Base-by-base conservation (phyloP, 2,888 invertebrate genomes). In the Pogonocherus hispidulus region DNA sequence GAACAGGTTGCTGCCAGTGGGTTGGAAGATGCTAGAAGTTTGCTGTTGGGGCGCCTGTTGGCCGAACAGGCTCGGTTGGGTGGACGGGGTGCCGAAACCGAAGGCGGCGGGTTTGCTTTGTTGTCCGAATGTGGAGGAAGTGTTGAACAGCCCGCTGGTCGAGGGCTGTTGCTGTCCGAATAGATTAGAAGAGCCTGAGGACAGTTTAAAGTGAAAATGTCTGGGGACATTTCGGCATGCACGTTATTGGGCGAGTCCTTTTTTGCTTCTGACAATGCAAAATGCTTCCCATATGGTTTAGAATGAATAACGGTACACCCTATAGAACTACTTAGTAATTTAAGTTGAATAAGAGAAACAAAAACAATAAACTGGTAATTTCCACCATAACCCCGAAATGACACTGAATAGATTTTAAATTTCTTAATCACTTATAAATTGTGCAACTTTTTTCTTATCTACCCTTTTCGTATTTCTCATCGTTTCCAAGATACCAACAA, bases 101-200 rank as follows among this genome's bases (percentile, higher is more conserved):
- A 92, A 92, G 2, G 90, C 89, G 80, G 87, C 79, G 5, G 89
- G 85, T 77, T 88, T 88, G 72, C 84, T 86, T 59, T 87, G 83
- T 73, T 88, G 88, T 1, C 89, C 87, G 79, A 89, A 89, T 3
- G 88, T 85, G 9, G 87, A 84, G 75, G 89, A 78, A 76, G 84
- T 88, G 0, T 92, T 91, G 78, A 94, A 94, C 4, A 94, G 86
- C 1, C 90, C 87, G 2, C 90, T 87, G 18, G 89, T 87, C 0
- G 87, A 79, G 0, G 87, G 83, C 79, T 23, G 87, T 72, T 88
- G 90, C 70, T 59, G 86, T 79, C 66, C 85, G 83, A 67, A 86
- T 83, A 80, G 85, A 83, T 51, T 83, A 79, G 84, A 37, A 6
- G 68, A 55, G 32, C 74, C 74, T 74, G 51, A 37, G 23, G 27